Percentiles rank a stretch among this genome's conserved stretches.
These are phyloP conservation scores for Malurus elegans DNA, from an alignment of 2,113 vertebrate genomes.

Conservation along the genomic window DNA sequence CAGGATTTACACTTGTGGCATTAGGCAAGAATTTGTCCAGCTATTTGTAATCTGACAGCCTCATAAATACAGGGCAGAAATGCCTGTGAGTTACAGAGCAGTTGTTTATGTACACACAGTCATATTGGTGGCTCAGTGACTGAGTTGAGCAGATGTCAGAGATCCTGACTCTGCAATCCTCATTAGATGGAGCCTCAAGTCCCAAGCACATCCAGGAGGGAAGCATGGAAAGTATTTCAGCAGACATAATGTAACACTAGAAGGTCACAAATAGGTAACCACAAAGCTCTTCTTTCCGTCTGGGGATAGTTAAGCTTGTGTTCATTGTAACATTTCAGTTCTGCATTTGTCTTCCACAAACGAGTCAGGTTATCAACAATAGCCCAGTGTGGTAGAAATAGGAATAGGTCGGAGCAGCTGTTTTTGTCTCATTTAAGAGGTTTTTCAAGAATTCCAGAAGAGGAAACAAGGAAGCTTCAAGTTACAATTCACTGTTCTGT, in stretches of 20 bases:
- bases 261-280: neutral
- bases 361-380: accelerated
- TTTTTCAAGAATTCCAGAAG: neutral
- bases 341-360: neutral
- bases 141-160: neutral
- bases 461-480: neutral
- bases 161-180: neutral
- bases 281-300: neutral
- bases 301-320: neutral
- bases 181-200: neutral
- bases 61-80: neutral
- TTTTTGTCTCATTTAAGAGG: neutral
- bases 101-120: neutral
- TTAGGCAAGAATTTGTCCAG: neutral
- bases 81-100: neutral
- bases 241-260: neutral
- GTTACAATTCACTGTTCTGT: neutral
- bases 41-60: neutral
- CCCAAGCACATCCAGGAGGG: accelerated
- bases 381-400: neutral
- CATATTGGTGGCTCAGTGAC: neutral
- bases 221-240: neutral
- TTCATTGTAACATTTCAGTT: neutral
- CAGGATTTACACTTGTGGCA: neutral
- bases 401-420: neutral